Conservation (phyloP, 2,797 vertebrate genomes). For the Channallabes apus region DNA sequence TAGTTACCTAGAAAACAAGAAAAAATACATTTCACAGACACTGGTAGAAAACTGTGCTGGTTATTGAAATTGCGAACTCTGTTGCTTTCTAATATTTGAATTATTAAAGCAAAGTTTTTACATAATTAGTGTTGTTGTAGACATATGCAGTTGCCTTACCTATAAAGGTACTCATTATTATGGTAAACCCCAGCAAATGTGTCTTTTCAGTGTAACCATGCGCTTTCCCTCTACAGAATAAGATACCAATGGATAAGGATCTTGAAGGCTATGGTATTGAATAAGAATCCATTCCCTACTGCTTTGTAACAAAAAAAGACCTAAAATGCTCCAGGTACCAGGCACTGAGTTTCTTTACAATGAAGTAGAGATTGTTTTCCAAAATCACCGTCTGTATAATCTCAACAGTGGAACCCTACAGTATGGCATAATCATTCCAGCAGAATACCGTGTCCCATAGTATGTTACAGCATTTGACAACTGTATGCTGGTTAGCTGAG, state of each 20-base stretch:
- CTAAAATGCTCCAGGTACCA: slow-evolving; percentile 34
- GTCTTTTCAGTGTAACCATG: slow-evolving; percentile 38
- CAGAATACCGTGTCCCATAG: slow-evolving; percentile 8
- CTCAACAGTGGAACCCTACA: slow-evolving; percentile 37
- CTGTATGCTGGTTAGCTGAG: slow-evolving; percentile 28
- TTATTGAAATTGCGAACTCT: background rate
- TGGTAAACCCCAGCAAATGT: slow-evolving; percentile 32
- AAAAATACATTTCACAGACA: background rate
- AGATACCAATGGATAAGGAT: slow-evolving; percentile 14
- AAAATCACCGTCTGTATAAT: slow-evolving; percentile 20
- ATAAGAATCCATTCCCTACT: slow-evolving; percentile 12
- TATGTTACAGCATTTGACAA: slow-evolving; percentile 33
- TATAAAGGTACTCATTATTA: background rate
- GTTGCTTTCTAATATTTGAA: too few relatives aligned
- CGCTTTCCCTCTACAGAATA: slow-evolving; percentile 15
- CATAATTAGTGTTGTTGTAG: background rate
- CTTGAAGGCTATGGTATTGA: slow-evolving; percentile 29
- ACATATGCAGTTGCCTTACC: background rate
- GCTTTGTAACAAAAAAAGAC: slow-evolving; percentile 24
- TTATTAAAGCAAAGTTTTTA: background rate
- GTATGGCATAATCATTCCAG: slow-evolving; percentile 18
- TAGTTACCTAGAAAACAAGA: background rate
- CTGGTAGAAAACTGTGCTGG: background rate
- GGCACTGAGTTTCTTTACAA: slow-evolving; percentile 14
- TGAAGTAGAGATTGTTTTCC: slow-evolving; percentile 22